Evolutionary conservation across 2,888 invertebrate species (phyloP).

Genomic region (Phengaris alcon): DNA sequence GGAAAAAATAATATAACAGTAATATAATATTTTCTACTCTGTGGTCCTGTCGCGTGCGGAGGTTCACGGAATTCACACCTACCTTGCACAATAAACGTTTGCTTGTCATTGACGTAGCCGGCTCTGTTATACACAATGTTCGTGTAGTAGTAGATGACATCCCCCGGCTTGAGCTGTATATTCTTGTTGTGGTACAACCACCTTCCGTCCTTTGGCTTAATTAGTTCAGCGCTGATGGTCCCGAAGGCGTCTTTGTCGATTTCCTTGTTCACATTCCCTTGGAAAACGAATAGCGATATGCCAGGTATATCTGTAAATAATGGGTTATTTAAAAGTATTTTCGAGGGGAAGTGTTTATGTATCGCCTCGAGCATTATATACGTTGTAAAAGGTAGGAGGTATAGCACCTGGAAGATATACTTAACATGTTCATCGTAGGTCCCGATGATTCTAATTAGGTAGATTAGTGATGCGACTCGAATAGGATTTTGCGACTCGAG

Average conservation of each 20-base stretch:
- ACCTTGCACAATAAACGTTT: constrained; percentile 65
- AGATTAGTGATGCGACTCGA: too few relatives aligned
- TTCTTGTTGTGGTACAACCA: constrained; percentile 76
- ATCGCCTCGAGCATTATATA: too few relatives aligned
- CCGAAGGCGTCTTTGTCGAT: constrained; percentile 75
- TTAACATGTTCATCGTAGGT: too few relatives aligned
- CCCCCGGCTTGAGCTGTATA: constrained; percentile 68
- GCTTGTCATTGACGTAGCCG: constrained; percentile 67
- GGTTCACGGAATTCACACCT: constrained; percentile 44
- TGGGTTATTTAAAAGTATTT: not conserved
- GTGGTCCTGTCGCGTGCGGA: not conserved
- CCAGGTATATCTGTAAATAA: constrained; percentile 62
- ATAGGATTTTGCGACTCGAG: too few relatives aligned
- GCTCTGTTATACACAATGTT: constrained; percentile 74
- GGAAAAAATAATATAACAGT: too few relatives aligned
- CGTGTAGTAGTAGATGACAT: constrained; percentile 81
- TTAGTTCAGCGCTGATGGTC: constrained; percentile 70
- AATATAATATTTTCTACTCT: too few relatives aligned
- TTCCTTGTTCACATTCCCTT: constrained; percentile 80
- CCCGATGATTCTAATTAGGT: too few relatives aligned
- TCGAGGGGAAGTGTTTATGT: too few relatives aligned
- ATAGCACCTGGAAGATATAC: too few relatives aligned
- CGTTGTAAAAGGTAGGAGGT: too few relatives aligned
- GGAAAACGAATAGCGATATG: constrained; percentile 81
- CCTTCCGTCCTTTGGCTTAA: constrained; percentile 57